phyloP scores from a whole-genome alignment of 2,113 vertebrate genomes.

The Trematocara unimaculatum region DNA sequence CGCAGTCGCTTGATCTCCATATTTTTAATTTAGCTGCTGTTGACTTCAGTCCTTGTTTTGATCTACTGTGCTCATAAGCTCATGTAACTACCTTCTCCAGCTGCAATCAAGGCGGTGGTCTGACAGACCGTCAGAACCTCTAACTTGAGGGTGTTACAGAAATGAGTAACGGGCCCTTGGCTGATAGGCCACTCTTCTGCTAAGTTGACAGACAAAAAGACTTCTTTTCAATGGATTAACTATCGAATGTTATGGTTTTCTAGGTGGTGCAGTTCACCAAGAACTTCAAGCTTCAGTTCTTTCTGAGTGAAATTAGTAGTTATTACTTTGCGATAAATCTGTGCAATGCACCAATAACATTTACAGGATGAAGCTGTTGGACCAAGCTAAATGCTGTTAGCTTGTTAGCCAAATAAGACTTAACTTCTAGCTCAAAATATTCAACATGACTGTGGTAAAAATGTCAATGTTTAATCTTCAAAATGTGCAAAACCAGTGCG shows the following conservation, averaged over 20 bases:
- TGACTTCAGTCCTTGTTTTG: not conserved
- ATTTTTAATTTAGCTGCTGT: not conserved
- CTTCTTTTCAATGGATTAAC: not conserved
- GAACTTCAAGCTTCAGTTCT: not conserved
- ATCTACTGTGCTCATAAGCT: not conserved
- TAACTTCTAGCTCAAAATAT: not conserved
- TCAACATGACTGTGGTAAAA: not conserved
- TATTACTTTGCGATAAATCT: not conserved
- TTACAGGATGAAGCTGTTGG: not conserved
- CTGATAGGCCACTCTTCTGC: not conserved
- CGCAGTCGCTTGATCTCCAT: not conserved
- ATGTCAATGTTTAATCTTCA: not conserved
- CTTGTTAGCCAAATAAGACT: not conserved
- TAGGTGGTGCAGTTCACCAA: not conserved
- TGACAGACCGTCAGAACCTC: not conserved
- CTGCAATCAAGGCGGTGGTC: not conserved
- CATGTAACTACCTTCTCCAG: not conserved
- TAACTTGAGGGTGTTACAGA: not conserved
- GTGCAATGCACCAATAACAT: not conserved
- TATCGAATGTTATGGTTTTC: not conserved
- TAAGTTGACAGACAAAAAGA: not conserved
- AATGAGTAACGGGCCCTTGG: not conserved
- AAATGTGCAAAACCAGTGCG: not conserved
- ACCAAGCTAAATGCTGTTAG: not conserved
- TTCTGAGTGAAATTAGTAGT: not conserved